Base-by-base conservation (phyloP, 2,797 vertebrate genomes). In the Smutsia gigantea region DNA sequence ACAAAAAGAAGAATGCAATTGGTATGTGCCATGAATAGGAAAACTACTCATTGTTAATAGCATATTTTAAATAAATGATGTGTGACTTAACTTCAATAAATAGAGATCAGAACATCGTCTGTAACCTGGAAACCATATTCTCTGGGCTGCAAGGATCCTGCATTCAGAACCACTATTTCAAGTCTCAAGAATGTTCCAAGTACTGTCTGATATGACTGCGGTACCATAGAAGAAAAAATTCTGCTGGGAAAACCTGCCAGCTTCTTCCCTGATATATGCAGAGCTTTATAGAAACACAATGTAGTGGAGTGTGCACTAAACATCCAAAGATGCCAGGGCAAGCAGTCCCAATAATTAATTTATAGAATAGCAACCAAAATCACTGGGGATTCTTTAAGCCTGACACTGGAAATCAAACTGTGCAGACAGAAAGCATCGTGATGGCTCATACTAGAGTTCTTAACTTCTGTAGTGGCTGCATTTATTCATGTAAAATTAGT, bases 11-110 rank as follows among this genome's bases (percentile, higher is more conserved):
- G n/a, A 95, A 87, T 19, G 59, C 69, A 69, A 84, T 29, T 61
- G 57, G 29, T 64, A 72, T 23, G n/a, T 95, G 18, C 10, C 27
- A 25, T 37, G 46, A 96, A 74, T 3, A 64, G 46, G 46, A 94
- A 94, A 53, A 29, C 8, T 1, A 8, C 13, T 90, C 14, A 61
- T 0, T 68, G 49, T 83, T 84, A 84, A 68, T 13, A 82, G 29
- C 27, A 74, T 18, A 89, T 31, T 84, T 89, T 92, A 85, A 93
- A 57, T 91, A 94, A 96, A 49, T 59, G 17, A 93, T 19, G 31
- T 37, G n/a, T 66, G 19, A 71, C 87, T 88, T 68, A 63, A 74
- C 21, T 74, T 10, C 46, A 85, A 68, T 29, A 17, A 84, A 66
- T 96, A 51, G 42, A 84, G 34, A 59, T 29, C 13, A 72, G 66